These are phyloP conservation scores for Podotricha telesiphe DNA, from an alignment of 2,888 invertebrate species.

Conservation along the genomic window DNA sequence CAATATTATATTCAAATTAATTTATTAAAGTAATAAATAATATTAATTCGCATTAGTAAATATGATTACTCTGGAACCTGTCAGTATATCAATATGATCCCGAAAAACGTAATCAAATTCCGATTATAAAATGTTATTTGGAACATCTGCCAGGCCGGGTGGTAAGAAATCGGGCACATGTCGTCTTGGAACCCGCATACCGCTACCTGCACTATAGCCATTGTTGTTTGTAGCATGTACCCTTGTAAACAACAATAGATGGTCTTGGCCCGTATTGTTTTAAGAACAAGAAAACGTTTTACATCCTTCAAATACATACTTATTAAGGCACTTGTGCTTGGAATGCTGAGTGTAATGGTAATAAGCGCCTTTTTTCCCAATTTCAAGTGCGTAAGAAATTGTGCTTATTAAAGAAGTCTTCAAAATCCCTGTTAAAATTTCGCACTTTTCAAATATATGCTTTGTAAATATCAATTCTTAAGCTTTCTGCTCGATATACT, in stretches of 20 bases:
- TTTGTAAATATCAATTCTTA: background rate
- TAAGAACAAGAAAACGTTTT: conserved; percentile 60
- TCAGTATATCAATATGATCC: conserved; percentile 29
- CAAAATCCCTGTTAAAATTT: background rate
- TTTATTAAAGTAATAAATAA: conserved; percentile 6
- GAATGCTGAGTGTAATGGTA: conserved; percentile 50
- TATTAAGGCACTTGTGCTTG: conserved; percentile 58
- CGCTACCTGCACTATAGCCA: conserved; percentile 70
- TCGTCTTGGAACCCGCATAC: conserved; percentile 69
- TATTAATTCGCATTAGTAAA: background rate
- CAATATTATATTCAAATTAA: background rate
- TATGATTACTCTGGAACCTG: conserved; percentile 31
- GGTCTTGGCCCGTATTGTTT: conserved; percentile 72
- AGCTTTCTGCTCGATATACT: background rate
- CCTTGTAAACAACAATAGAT: conserved; percentile 62
- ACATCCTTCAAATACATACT: conserved; percentile 59
- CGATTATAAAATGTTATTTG: conserved; percentile 45
- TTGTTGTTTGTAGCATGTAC: conserved; percentile 58
- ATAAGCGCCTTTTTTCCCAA: conserved; percentile 22
- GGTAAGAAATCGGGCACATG: conserved; percentile 65
- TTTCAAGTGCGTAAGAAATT: conserved; percentile 17
- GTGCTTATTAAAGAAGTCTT: conserved; percentile 16
- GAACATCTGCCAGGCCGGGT: conserved; percentile 68
- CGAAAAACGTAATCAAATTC: conserved; percentile 46
- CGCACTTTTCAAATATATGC: background rate